Evolutionary conservation across 2,797 vertebrate genomes (phyloP).

Genomic region (Amblyraja radiata): DNA sequence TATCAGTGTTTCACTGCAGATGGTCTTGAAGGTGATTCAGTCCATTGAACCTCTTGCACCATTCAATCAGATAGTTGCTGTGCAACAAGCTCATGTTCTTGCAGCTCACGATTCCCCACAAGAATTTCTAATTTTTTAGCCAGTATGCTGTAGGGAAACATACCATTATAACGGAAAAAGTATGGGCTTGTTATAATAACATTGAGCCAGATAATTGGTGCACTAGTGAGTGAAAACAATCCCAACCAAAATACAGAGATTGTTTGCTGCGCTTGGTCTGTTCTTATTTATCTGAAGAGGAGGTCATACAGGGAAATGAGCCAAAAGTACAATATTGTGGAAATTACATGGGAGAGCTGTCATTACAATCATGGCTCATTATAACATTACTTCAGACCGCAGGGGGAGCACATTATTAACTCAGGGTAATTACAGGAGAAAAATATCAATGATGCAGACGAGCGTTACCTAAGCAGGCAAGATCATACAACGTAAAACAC

Average conservation of each 20-base stretch:
- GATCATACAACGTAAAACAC: neutral
- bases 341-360: constrained; percentile 20
- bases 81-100: neutral
- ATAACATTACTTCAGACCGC: neutral
- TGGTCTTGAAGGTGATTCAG: neutral
- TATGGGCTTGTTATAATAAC: neutral
- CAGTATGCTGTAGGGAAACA: neutral
- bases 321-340: neutral
- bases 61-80: neutral
- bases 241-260: neutral
- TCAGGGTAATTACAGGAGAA: neutral
- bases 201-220: neutral
- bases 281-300: neutral
- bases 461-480: neutral
- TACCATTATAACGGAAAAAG: neutral
- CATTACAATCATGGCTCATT: constrained; percentile 9
- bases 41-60: neutral
- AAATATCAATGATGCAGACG: neutral
- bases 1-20: no score
- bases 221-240: neutral
- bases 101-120: neutral
- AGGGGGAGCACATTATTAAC: neutral
- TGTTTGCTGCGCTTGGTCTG: neutral
- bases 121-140: neutral
- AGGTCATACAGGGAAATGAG: neutral